Conservation (phyloP, 2,888 invertebrate genomes). For the Cheilosia grossa region DNA sequence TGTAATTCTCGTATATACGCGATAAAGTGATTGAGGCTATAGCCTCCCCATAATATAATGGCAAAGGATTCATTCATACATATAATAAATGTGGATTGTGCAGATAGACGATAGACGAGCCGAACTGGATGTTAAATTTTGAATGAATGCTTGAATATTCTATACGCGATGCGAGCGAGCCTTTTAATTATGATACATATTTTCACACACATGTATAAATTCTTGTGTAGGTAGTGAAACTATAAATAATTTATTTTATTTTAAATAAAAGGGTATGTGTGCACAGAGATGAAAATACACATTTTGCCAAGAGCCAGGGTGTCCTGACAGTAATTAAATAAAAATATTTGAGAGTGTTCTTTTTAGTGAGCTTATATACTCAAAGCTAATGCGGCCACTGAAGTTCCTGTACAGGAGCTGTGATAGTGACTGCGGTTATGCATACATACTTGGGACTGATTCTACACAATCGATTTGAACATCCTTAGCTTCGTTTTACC, state of each 20-base stretch:
- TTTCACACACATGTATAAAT: neutral
- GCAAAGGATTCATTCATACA: slow-evolving; percentile 7
- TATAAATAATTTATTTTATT: slow-evolving; percentile 21
- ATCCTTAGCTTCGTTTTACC: too few relatives aligned
- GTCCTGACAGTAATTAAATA: neutral
- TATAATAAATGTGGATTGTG: neutral
- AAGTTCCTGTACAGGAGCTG: too few relatives aligned
- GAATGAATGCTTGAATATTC: slow-evolving; percentile 35
- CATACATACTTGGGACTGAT: too few relatives aligned
- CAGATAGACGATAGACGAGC: neutral
- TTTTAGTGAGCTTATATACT: too few relatives aligned
- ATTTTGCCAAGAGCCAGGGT: too few relatives aligned
- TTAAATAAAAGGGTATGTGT: slow-evolving; percentile 1
- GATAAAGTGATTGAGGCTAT: slow-evolving; percentile 67
- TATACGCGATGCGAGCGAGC: slow-evolving; percentile 32
- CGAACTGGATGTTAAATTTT: neutral
- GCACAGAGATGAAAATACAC: too few relatives aligned
- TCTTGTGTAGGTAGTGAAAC: slow-evolving; percentile 20
- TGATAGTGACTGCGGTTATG: too few relatives aligned
- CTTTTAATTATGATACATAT: slow-evolving; percentile 60
- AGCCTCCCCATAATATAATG: slow-evolving; percentile 13
- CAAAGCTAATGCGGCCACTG: too few relatives aligned
- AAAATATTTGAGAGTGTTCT: neutral
- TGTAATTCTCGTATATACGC: slow-evolving; percentile 35
- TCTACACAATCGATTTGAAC: too few relatives aligned